Evolutionary conservation across 2,888 invertebrate species (phyloP).

Genomic region (Itoplectis maculator): DNA sequence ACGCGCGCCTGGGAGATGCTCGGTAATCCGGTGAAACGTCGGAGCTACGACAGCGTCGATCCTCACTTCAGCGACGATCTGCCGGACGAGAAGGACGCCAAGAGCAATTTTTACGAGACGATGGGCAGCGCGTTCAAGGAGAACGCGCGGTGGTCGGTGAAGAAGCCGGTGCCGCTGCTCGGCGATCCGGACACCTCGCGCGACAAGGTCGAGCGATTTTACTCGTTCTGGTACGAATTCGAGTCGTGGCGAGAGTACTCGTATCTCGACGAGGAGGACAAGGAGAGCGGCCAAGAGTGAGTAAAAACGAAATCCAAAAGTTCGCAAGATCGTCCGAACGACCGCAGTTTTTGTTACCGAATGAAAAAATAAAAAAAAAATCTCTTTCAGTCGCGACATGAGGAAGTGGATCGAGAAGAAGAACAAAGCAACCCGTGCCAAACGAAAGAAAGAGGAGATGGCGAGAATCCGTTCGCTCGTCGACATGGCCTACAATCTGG

Average conservation of each 20-base stretch:
- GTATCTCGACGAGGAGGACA: conserved; percentile 99
- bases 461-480: conserved; percentile 95
- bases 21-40: conserved; percentile 92
- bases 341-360: background rate
- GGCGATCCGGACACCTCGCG: conserved; percentile 91
- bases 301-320: conserved; percentile 68
- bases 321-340: background rate
- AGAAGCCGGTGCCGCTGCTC: conserved; percentile 93
- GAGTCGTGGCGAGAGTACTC: conserved; percentile 99
- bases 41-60: conserved; percentile 98
- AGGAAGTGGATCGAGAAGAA: conserved; percentile 99
- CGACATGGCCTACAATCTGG: conserved; percentile 96
- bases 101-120: conserved; percentile 91
- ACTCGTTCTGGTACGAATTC: conserved; percentile 99
- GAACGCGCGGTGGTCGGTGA: conserved; percentile 96
- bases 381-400: conserved; percentile 90
- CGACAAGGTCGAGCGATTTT: conserved; percentile 96
- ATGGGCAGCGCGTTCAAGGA: conserved; percentile 89
- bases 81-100: conserved; percentile 91
- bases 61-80: conserved; percentile 96
- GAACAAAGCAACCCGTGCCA: conserved; percentile 96
- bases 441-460: conserved; percentile 99
- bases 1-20: conserved; percentile 98
- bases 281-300: conserved; percentile 96
- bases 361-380: background rate